phyloP scores from a whole-genome alignment of 2,888 invertebrate species.

The Leptinotarsa peninsularis region DNA sequence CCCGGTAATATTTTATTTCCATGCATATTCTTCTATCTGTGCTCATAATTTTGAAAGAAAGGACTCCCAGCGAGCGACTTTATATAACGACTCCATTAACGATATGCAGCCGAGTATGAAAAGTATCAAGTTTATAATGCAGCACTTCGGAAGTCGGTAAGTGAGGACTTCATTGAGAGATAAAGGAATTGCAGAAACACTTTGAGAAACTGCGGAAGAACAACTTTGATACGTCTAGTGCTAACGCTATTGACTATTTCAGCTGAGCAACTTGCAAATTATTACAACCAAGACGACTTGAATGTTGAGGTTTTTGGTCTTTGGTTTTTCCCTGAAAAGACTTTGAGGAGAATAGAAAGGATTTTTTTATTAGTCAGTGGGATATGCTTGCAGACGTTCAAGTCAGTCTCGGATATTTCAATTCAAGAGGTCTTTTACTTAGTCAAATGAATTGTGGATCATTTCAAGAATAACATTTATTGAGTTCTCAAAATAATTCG shows the following conservation, averaged over 20 bases:
- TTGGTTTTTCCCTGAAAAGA: background rate
- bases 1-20: constrained; percentile 51
- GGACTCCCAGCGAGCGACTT: constrained; percentile 42
- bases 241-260: constrained; percentile 34
- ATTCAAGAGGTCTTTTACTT: no score
- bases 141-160: constrained; percentile 59
- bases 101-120: constrained; percentile 64
- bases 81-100: constrained; percentile 65
- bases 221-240: constrained; percentile 45
- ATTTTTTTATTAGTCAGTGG: no score
- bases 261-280: constrained; percentile 22
- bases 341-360: no score
- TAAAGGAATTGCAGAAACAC: constrained; percentile 60
- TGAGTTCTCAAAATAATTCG: no score
- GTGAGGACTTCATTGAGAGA: constrained; percentile 62
- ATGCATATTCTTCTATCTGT: constrained; percentile 46
- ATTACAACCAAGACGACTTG: constrained; percentile 26
- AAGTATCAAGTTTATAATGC: constrained; percentile 66
- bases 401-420: no score
- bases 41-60: constrained; percentile 42
- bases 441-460: no score
- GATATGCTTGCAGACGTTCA: no score
- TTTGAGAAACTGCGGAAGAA: constrained; percentile 52
- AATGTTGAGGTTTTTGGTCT: constrained; percentile 16
- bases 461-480: no score